A percentile compares a stretch with the other conserved stretches of the same genome.
These are phyloP conservation scores for Dryoscopus gambensis DNA, from an alignment of 2,113 vertebrate species.

Conservation along the genomic window DNA sequence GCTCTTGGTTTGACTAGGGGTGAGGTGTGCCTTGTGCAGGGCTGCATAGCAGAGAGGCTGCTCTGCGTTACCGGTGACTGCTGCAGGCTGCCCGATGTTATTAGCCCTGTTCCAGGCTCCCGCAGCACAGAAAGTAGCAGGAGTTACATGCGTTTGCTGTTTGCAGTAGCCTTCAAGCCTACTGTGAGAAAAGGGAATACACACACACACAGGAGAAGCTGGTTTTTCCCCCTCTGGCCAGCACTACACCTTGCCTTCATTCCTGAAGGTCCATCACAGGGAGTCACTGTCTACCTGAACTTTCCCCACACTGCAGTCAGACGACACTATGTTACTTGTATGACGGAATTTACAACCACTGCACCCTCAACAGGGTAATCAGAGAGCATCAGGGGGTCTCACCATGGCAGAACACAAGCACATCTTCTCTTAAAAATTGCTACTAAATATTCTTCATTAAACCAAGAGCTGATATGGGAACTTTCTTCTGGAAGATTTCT, in stretches of 20 bases:
- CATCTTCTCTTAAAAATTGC: not conserved
- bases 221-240: not conserved
- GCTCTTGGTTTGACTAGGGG: not conserved
- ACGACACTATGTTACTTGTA: not conserved
- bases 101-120: not conserved
- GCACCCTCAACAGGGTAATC: not conserved
- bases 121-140: accelerated
- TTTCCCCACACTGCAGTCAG: not conserved
- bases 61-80: not conserved
- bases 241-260: not conserved
- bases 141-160: accelerated
- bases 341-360: not conserved
- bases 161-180: not conserved
- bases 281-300: not conserved
- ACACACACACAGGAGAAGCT: not conserved
- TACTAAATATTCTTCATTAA: not conserved
- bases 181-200: not conserved
- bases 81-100: not conserved
- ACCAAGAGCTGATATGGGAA: not conserved
- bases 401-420: not conserved
- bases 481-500: not conserved
- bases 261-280: not conserved
- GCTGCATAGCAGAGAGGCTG: not conserved
- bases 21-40: not conserved
- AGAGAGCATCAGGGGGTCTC: not conserved